Base-by-base conservation (phyloP, 35 echinoderm and acorn worm species). In the Holothuria glaberrima region DNA sequence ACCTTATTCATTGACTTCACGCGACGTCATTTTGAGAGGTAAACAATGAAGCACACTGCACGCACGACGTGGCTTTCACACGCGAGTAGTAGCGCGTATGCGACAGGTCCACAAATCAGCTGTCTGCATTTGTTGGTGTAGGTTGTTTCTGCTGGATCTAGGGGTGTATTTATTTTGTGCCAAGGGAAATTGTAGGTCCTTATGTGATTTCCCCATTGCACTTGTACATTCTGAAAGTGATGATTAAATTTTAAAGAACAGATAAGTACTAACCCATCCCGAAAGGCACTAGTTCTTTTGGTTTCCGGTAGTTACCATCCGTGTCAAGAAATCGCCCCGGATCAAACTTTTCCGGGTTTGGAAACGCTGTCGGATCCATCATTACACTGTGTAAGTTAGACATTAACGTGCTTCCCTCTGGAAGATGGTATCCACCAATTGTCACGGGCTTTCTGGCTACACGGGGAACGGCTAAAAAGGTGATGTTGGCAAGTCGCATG, bases 321-420 rank as follows among this genome's bases (percentile, higher is more conserved):
- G 35, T 82, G 81, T 73, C 80, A n/a, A 94, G 57, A 48, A 94
- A 94, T 30, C 93, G 86, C 75, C 88, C 93, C 2, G 93, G 93
- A 48, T 88, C 75, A 44, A 94, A 88, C 30, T 91, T 94, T 9
- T 67, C 82, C 28, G 93, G 93, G 12, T 87, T 71, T 41, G 71
- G 56, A 80, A 90, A 94, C 5, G 35, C 24, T 27, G 91, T 62
- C 12, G 93, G 72, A 30, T 91, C 52, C 62, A 67, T 82, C 41
- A 80, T 45, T 18, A 91, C 30, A 41, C 58, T 76, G 44, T 90
- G 62, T 0, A 85, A 31, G 68, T 94, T 94, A 12, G 79, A 82
- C 20, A 91, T 88, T 1, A 94, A 73, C 19, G 54, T 9, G 28
- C 83, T 88, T 30, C 71, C 79, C 0, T 35, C 46, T 69, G 89